These are phyloP conservation scores for Monopis laevigella DNA, from an alignment of 2,888 invertebrate species.

Conservation along the genomic window DNA sequence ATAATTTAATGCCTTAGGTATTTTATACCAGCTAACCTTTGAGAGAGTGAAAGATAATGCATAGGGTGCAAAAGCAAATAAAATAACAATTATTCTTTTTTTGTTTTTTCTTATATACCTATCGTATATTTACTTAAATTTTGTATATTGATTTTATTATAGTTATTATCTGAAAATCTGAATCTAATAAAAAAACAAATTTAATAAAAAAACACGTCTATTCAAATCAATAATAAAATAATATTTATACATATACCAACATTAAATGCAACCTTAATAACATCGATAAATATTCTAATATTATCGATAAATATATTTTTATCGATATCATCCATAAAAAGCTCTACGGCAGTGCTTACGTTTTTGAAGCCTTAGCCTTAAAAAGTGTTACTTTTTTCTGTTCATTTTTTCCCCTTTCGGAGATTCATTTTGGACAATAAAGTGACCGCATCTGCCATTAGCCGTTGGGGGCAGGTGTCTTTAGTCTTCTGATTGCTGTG, in stretches of 20 bases:
- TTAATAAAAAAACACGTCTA: not conserved
- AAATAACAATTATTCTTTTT: too few species aligned
- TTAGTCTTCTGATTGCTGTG: slow-evolving; percentile 17
- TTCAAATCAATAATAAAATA: not conserved
- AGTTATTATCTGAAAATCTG: not conserved
- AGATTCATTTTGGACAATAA: slow-evolving; percentile 41
- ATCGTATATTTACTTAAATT: too few species aligned
- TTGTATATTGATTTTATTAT: slow-evolving; percentile 1
- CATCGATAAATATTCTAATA: not conserved
- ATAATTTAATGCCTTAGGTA: too few species aligned
- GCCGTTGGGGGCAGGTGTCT: slow-evolving; percentile 37
- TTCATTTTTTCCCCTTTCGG: slow-evolving; percentile 25
- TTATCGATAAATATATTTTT: not conserved
- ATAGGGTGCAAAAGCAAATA: too few species aligned
- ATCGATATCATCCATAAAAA: not conserved
- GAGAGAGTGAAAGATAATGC: too few species aligned
- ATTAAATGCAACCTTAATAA: not conserved
- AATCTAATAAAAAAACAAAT: not conserved
- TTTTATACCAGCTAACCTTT: too few species aligned
- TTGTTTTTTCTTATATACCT: too few species aligned
- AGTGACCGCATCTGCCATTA: slow-evolving; percentile 47
- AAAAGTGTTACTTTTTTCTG: slow-evolving; percentile 24
- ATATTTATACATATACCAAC: not conserved
- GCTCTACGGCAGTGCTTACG: slow-evolving; percentile 7
- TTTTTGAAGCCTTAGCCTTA: slow-evolving; percentile 8